These are phyloP conservation scores for Griposia aprilina DNA, from an alignment of 2,888 invertebrate genomes.

Conservation along the genomic window DNA sequence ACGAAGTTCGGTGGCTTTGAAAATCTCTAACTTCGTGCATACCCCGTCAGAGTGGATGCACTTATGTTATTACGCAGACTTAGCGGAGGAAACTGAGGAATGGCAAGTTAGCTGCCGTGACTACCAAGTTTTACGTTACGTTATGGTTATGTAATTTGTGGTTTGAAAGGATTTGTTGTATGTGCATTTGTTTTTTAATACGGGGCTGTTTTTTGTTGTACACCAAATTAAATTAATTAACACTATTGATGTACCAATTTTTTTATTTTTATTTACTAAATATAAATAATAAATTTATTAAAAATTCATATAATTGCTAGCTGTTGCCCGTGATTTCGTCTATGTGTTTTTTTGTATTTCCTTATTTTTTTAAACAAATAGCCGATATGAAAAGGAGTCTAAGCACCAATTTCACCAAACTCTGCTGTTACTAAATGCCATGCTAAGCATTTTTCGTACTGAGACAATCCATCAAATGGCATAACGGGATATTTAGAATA, in stretches of 20 bases:
- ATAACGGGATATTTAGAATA: too few relatives aligned
- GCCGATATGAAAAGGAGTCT: background rate
- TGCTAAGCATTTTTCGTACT: too few relatives aligned
- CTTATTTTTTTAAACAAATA: too few relatives aligned
- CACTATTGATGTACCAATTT: background rate
- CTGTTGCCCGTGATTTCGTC: background rate
- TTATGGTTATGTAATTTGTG: slow-evolving; percentile 21
- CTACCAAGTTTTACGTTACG: slow-evolving; percentile 25
- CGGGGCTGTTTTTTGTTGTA: too few relatives aligned
- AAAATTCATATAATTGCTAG: background rate
- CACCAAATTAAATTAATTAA: background rate
- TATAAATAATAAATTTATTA: too few relatives aligned
- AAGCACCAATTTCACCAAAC: too few relatives aligned
- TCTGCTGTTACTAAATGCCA: too few relatives aligned
- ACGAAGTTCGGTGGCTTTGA: slow-evolving; percentile 68
- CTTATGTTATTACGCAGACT: slow-evolving; percentile 72
- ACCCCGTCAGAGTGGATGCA: slow-evolving; percentile 65
- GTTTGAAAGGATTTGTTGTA: slow-evolving; percentile 17
- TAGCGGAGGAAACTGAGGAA: slow-evolving; percentile 63
- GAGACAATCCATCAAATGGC: too few relatives aligned
- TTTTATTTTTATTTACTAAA: too few relatives aligned
- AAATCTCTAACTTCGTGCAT: slow-evolving; percentile 66
- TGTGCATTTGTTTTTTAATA: slow-evolving; percentile 4
- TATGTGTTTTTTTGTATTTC: background rate
- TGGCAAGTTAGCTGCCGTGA: slow-evolving; percentile 59